A percentile compares a stretch with the other conserved stretches of the same genome.
phyloP scores from a whole-genome alignment of 2,113 vertebrate genomes.

The Leuciscus idus region DNA sequence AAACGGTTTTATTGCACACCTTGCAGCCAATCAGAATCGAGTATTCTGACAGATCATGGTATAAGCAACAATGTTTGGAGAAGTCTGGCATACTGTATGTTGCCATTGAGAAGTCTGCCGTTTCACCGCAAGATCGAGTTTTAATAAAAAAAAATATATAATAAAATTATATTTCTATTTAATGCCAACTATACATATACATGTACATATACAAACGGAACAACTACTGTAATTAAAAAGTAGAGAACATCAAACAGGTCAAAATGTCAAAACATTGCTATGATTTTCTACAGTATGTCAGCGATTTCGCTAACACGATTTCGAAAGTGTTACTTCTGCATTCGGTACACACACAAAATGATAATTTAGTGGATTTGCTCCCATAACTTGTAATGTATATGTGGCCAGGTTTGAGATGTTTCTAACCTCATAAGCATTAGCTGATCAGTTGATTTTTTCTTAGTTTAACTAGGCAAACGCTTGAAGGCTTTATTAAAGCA shows the following conservation, averaged over 20 bases:
- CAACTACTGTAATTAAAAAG: neutral
- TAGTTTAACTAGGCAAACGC: slow-evolving; percentile 20
- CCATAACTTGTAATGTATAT: neutral
- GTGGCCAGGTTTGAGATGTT: neutral
- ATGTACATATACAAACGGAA: neutral
- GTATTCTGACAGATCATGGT: too few species aligned
- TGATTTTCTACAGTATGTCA: neutral
- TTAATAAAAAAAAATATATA: too few species aligned
- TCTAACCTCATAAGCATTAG: slow-evolving; percentile 4
- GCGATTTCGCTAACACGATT: neutral
- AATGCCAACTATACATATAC: neutral
- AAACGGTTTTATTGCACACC: too few species aligned
- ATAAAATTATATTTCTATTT: neutral
- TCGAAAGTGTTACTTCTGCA: neutral
- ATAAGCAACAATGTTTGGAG: neutral
- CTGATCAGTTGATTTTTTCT: slow-evolving; percentile 4
- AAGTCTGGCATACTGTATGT: neutral
- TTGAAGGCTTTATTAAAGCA: slow-evolving; percentile 32
- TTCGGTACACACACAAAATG: neutral
- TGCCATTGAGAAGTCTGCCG: neutral
- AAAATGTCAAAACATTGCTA: neutral
- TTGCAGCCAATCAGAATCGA: too few species aligned
- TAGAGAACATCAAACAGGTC: neutral
- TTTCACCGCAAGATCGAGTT: neutral
- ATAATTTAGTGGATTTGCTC: neutral